Evolutionary conservation across 2,113 vertebrate genomes (phyloP).

Genomic region (Paramormyrops kingsleyae): DNA sequence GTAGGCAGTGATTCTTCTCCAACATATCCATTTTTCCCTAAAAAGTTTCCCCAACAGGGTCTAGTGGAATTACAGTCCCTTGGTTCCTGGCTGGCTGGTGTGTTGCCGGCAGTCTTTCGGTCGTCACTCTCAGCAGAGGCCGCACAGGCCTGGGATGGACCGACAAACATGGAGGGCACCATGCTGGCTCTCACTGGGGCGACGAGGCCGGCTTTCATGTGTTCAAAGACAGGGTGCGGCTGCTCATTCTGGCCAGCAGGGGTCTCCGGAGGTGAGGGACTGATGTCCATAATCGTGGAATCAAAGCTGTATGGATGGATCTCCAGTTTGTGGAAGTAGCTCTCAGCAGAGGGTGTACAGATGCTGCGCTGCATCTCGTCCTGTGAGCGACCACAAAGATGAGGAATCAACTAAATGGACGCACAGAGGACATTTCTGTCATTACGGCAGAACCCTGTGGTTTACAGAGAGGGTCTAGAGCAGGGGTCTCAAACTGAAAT

Average conservation of each 20-base stretch:
- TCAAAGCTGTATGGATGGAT: background rate
- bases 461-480: background rate
- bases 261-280: background rate
- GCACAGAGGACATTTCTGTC: background rate
- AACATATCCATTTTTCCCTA: background rate
- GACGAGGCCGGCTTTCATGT: background rate
- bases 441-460: background rate
- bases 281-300: background rate
- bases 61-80: background rate
- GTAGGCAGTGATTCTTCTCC: background rate
- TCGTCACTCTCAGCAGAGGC: background rate
- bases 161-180: background rate
- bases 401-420: background rate
- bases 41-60: background rate
- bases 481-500: background rate
- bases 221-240: background rate
- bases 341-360: background rate
- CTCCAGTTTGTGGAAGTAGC: background rate
- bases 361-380: background rate
- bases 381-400: background rate
- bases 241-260: background rate
- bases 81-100: background rate
- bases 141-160: no score
- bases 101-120: no score
- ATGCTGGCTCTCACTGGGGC: background rate